Percentiles rank a stretch among this genome's conserved stretches.
Evolutionary conservation across 2,113 vertebrate genomes (phyloP).

Genomic region (Kryptolebias marmoratus): DNA sequence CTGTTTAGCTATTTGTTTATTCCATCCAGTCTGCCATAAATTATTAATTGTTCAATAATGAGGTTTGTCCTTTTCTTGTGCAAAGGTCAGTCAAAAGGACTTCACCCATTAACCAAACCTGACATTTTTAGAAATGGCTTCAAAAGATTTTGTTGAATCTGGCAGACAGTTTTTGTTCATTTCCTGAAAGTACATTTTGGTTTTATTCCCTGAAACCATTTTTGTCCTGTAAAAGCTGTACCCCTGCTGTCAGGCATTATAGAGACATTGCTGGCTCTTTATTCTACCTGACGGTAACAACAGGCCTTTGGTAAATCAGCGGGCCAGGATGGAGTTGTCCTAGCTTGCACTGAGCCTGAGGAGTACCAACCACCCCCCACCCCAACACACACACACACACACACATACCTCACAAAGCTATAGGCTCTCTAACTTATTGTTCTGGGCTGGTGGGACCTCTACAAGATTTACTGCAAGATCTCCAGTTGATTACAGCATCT

Average conservation of each 20-base stretch:
- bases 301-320: conserved; percentile 7
- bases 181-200: too few species aligned
- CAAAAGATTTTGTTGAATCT: not conserved
- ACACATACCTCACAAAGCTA: not conserved
- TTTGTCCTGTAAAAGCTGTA: not conserved
- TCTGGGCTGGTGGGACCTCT: conserved; percentile 55
- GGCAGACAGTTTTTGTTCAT: too few species aligned
- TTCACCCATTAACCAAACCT: not conserved
- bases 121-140: not conserved
- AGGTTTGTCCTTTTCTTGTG: not conserved
- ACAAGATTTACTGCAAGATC: conserved; percentile 43
- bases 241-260: not conserved
- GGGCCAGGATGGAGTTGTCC: too few species aligned
- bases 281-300: conserved; percentile 16
- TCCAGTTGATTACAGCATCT: conserved; percentile 45
- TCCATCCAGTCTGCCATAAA: not conserved
- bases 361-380: not conserved
- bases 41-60: not conserved
- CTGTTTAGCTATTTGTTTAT: not conserved
- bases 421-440: conserved; percentile 59
- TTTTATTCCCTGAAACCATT: not conserved
- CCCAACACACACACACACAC: not conserved
- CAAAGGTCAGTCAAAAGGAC: not conserved
- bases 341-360: conserved; percentile 7
- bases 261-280: not conserved